Evolutionary conservation across 2,888 invertebrate species (phyloP), one percentile per base, ranked within the genome.

Genomic region (Automeris io): DNA sequence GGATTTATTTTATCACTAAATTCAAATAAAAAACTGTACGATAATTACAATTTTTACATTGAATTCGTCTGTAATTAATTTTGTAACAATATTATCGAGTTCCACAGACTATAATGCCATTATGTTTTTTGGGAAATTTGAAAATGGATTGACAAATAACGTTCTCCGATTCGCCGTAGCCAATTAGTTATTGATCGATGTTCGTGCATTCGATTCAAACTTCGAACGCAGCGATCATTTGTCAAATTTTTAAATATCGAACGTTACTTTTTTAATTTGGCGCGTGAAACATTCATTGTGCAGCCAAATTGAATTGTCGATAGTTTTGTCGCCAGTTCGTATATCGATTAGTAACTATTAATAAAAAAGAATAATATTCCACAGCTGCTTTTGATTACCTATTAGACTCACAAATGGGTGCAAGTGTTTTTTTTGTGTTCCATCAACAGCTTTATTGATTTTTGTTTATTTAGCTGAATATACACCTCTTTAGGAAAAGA

Each of bases 101-200:
- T 29, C 36, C 36, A 36, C 21, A 36, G 36, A 36, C 26, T n/a
- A n/a, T n/a, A n/a, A n/a, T n/a, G n/a, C n/a, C n/a, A n/a, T n/a
- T n/a, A n/a, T n/a, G n/a, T 18, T 25, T 40, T 46, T 46, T 42
- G 18, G 35, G 40, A 47, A 43, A 44, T 53, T 61, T 51, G 52
- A 60, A 64, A 62, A 50, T 51, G 52, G 58, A 63, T 70, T 80
- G 81, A 81, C 73, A 76, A 76, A 81, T 79, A 62, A 66, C 62
- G 51, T 41, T 45, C 65, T 51, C 58, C 67, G 70, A 75, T 74
- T 68, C 70, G 63, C 68, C 71, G 75, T 69, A 70, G 65, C 83
- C 70, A 78, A 83, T 83, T 64, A 63, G 61, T 58, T 57, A 68
- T 62, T 78, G 82, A 81, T 75, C 70, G 78, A 71, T 72, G 70